Percentiles rank a stretch among this genome's conserved stretches.
Conservation (phyloP, 2,113 vertebrate species). For the Centrocercus urophasianus region DNA sequence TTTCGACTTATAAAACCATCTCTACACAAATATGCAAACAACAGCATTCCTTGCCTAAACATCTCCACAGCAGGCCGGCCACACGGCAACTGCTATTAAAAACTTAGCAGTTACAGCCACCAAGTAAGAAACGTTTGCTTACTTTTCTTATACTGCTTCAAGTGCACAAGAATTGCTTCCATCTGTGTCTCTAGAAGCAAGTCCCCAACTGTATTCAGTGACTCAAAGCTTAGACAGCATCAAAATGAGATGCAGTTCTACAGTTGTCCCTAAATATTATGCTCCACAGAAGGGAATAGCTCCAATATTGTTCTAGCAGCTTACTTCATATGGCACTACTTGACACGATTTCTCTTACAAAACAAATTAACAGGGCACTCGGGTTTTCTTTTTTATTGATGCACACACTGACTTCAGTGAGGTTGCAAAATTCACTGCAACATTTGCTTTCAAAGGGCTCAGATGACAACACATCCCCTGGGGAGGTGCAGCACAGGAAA, state of each 20-base stretch:
- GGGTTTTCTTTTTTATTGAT: slow-evolving; percentile 25
- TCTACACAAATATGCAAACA: not conserved
- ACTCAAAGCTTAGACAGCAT: not conserved
- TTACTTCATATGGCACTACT: not conserved
- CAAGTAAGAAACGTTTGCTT: not conserved
- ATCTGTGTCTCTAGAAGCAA: not conserved
- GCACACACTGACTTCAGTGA: not conserved
- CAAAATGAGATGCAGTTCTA: not conserved
- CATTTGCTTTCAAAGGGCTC: slow-evolving; percentile 45
- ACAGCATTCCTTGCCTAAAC: not conserved
- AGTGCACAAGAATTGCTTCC: not conserved
- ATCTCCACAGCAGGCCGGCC: not conserved
- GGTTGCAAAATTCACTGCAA: slow-evolving; percentile 53
- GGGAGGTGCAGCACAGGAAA: slow-evolving; percentile 4
- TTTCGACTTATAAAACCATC: not conserved
- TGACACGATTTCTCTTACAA: not conserved
- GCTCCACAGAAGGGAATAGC: not conserved
- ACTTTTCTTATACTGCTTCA: not conserved
- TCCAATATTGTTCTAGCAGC: not conserved
- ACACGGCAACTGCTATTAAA: not conserved
- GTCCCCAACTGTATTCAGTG: not conserved
- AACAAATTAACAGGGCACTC: not conserved
- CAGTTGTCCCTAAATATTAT: not conserved
- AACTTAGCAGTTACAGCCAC: not conserved
- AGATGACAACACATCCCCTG: slow-evolving; percentile 18